Conservation (phyloP, 2,888 invertebrate species). For the Leucozona laternaria region DNA sequence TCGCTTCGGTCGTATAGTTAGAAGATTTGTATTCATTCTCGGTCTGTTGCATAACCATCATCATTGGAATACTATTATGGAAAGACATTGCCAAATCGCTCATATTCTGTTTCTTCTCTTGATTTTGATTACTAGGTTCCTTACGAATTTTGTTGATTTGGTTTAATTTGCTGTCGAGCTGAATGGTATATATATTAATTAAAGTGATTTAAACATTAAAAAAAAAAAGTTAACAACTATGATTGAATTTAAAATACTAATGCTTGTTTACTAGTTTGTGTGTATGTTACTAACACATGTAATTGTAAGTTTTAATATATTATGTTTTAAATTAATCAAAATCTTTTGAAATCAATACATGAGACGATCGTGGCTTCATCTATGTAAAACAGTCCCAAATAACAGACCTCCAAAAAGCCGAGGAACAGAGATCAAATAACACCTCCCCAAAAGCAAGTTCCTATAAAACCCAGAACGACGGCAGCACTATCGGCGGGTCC, state of each 20-base stretch:
- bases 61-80: conserved; percentile 84
- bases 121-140: conserved; percentile 62
- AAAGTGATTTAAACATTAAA: neutral
- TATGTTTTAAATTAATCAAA: no score
- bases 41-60: conserved; percentile 90
- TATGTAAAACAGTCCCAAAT: no score
- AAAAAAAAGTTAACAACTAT: neutral
- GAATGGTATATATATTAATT: neutral
- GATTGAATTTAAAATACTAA: neutral
- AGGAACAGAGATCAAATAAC: no score
- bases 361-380: no score
- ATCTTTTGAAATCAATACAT: no score
- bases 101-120: conserved; percentile 62
- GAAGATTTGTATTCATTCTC: conserved; percentile 90
- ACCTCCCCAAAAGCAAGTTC: no score
- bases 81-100: conserved; percentile 78
- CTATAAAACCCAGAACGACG: no score
- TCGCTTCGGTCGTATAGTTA: conserved; percentile 87
- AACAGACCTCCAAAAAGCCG: no score
- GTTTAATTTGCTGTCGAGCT: conserved; percentile 79
- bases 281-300: no score
- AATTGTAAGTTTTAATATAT: no score
- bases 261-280: no score
- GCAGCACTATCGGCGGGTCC: no score
- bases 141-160: conserved; percentile 78